Evolutionary conservation across 1,140 invertebrate species (phyloP).

Genomic region (Sesamia nonagrioides): DNA sequence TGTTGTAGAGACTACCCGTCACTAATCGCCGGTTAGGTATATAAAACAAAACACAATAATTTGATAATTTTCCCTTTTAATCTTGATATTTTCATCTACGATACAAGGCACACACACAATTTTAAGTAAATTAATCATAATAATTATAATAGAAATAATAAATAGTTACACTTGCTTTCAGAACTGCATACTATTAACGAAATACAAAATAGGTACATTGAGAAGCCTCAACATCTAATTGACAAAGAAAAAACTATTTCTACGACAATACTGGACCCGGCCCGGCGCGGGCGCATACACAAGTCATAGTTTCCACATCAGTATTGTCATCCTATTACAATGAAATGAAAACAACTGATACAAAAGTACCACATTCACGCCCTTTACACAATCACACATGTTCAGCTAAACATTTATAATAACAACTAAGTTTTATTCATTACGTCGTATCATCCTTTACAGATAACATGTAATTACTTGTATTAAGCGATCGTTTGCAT

Average conservation of each 20-base stretch:
- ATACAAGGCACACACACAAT: conserved; percentile 89
- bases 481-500: conserved; percentile 70
- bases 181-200: conserved; percentile 74
- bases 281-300: conserved; percentile 18
- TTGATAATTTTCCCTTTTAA: conserved; percentile 86
- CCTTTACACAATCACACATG: conserved; percentile 81
- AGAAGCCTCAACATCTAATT: conserved; percentile 79
- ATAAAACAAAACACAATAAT: conserved; percentile 71
- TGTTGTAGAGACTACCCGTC: no score
- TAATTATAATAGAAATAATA: conserved; percentile 85
- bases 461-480: conserved; percentile 82
- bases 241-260: conserved; percentile 68
- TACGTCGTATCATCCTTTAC: conserved; percentile 81
- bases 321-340: conserved; percentile 58
- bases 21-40: no score
- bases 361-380: conserved; percentile 80
- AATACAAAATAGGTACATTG: conserved; percentile 69
- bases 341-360: conserved; percentile 64
- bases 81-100: conserved; percentile 88
- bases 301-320: conserved; percentile 25
- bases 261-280: conserved; percentile 56
- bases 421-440: conserved; percentile 85
- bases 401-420: conserved; percentile 86
- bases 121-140: conserved; percentile 84
- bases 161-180: conserved; percentile 81